Evolutionary conservation across 2,797 vertebrate genomes (phyloP).

Genomic region (Yasuhikotakia modesta): DNA sequence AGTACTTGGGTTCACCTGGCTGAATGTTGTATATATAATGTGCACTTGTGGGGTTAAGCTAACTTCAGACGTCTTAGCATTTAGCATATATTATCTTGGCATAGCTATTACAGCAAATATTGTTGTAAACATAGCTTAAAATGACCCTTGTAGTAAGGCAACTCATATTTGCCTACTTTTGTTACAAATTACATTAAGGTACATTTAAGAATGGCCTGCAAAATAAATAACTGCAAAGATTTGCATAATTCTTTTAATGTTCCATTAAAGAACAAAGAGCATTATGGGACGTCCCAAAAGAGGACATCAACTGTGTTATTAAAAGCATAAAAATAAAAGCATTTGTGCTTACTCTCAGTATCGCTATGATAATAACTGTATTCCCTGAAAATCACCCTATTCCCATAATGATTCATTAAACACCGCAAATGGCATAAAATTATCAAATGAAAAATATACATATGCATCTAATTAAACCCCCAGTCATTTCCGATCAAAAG

Average conservation of each 20-base stretch:
- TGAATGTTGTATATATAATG: no score
- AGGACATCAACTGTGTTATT: background rate
- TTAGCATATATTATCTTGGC: no score
- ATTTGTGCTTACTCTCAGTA: background rate
- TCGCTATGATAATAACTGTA: background rate
- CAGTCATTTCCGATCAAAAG: conserved; percentile 10
- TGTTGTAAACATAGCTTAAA: no score
- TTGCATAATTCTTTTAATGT: background rate
- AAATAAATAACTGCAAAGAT: background rate
- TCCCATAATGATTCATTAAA: conserved; percentile 15
- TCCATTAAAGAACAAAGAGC: background rate
- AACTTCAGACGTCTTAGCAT: no score
- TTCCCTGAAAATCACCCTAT: conserved; percentile 19
- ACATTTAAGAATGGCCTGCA: background rate
- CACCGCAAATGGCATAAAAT: conserved; percentile 14
- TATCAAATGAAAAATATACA: conserved; percentile 15
- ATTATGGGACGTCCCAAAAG: background rate
- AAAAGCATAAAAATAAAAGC: background rate
- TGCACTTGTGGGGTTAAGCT: no score
- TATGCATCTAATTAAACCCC: conserved; percentile 18
- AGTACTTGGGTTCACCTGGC: no score
- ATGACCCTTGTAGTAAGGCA: no score
- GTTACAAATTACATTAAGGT: background rate
- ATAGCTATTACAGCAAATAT: no score
- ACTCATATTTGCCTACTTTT: background rate